phyloP scores from a whole-genome alignment of 2,888 invertebrate genomes.

The Polymixis lichenea region DNA sequence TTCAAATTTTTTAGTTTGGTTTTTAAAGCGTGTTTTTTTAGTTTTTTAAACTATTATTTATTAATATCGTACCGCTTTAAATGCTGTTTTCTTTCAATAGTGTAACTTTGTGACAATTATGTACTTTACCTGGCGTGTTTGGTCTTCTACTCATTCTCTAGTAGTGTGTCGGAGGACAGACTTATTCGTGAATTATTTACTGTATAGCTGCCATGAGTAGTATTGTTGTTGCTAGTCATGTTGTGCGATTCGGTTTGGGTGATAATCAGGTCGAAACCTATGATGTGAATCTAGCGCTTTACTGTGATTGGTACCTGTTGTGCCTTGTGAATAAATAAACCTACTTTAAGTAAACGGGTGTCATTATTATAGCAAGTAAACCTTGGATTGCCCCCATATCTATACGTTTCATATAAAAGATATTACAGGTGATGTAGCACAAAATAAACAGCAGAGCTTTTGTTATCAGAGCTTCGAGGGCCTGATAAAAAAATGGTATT shows the following conservation, averaged over 20 bases:
- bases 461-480: constrained; percentile 69
- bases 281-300: not conserved
- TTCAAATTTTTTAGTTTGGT: too few relatives aligned
- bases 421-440: constrained; percentile 45
- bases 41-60: too few relatives aligned
- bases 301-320: not conserved
- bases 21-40: too few relatives aligned
- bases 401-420: constrained; percentile 38
- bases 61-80: not conserved
- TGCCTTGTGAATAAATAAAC: not conserved
- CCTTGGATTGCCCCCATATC: not conserved
- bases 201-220: not conserved
- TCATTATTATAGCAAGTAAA: not conserved
- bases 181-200: not conserved
- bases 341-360: not conserved
- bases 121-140: not conserved
- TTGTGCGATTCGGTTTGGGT: not conserved
- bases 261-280: not conserved
- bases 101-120: not conserved
- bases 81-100: not conserved
- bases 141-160: not conserved
- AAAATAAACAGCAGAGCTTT: constrained; percentile 70
- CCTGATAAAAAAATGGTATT: constrained; percentile 71
- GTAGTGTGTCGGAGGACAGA: too few relatives aligned
- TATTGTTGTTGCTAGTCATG: too few relatives aligned